Percentiles rank a stretch among this genome's conserved stretches.
Evolutionary conservation across 2,797 vertebrate species (phyloP).

Genomic region (Bovichtus variegatus): DNA sequence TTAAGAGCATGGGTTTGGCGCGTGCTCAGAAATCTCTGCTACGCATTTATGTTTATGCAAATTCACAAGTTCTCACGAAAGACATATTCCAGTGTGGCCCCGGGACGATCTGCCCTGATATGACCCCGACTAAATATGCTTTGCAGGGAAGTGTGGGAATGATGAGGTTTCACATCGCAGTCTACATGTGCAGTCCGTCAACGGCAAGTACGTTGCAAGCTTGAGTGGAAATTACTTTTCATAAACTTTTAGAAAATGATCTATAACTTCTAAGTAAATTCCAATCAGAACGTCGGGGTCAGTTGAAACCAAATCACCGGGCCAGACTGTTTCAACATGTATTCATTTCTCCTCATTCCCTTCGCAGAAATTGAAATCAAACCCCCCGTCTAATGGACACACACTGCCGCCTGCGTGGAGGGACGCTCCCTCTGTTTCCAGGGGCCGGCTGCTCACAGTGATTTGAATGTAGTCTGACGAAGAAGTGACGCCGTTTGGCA

Average conservation of each 20-base stretch:
- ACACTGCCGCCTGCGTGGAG: background rate
- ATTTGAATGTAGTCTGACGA: slow-evolving; percentile 47
- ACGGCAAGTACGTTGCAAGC: background rate
- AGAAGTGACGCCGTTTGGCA: slow-evolving; percentile 29
- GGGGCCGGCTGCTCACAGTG: background rate
- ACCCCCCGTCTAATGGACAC: background rate
- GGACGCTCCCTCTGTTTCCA: background rate
- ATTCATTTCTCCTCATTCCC: background rate
- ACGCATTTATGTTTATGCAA: background rate
- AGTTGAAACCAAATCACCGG: background rate
- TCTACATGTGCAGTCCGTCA: background rate
- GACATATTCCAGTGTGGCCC: too few species aligned
- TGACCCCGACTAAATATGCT: background rate
- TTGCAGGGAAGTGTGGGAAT: background rate
- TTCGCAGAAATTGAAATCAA: background rate
- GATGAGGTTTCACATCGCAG: background rate
- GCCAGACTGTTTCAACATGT: background rate
- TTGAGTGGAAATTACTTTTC: background rate
- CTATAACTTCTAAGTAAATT: background rate
- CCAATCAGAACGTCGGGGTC: background rate
- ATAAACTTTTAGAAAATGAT: background rate
- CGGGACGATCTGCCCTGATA: too few species aligned
- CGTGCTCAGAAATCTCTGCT: background rate
- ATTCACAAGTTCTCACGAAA: background rate
- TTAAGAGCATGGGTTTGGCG: background rate